phyloP scores from a whole-genome alignment of 2,113 vertebrate species.

The Sapajus apella region DNA sequence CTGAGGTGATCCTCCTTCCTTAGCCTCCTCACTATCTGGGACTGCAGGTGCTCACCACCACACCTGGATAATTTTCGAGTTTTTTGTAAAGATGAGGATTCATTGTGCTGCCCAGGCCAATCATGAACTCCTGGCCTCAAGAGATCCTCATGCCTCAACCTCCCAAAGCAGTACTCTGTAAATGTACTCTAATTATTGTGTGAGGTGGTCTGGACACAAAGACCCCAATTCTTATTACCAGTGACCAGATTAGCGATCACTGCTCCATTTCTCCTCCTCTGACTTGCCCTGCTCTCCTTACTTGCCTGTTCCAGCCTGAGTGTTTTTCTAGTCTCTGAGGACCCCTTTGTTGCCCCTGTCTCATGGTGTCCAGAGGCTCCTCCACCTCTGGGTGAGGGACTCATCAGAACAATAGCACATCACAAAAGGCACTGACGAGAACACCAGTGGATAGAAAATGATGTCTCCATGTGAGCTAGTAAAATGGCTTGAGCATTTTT shows the following conservation, averaged over 20 bases:
- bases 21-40: too few relatives aligned
- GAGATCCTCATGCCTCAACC: too few relatives aligned
- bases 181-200: background rate
- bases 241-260: background rate
- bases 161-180: background rate
- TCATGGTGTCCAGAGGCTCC: background rate
- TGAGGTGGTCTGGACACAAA: background rate
- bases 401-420: background rate
- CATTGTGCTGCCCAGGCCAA: too few relatives aligned
- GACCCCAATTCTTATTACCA: background rate
- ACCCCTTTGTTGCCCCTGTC: background rate
- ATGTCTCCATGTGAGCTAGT: background rate
- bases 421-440: background rate
- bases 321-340: background rate
- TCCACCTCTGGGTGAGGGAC: background rate
- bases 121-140: too few relatives aligned
- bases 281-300: background rate
- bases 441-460: background rate
- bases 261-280: background rate
- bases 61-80: too few relatives aligned
- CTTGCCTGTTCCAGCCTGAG: background rate
- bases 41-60: too few relatives aligned
- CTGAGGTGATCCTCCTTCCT: too few relatives aligned
- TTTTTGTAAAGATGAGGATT: too few relatives aligned
- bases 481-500: background rate